phyloP scores from a whole-genome alignment of 2,797 vertebrate genomes.

The Podarcis lilfordi region DNA sequence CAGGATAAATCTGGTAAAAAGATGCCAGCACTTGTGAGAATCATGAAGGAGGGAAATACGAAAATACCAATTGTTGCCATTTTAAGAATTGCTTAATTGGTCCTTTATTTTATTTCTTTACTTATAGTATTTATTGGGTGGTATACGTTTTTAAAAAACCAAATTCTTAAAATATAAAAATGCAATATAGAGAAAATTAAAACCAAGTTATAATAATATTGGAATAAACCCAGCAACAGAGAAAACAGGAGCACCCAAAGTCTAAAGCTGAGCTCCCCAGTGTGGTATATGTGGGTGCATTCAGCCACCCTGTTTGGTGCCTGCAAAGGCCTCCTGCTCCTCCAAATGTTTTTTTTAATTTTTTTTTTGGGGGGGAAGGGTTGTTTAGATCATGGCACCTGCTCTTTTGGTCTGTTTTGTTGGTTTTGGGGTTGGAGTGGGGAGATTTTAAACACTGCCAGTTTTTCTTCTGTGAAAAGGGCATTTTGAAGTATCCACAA shows the following conservation, averaged over 20 bases:
- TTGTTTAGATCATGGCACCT: too few species aligned
- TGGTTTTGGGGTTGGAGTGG: too few species aligned
- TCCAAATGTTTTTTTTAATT: too few species aligned
- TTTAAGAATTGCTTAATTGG: neutral
- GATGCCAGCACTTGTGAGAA: neutral
- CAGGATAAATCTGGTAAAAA: constrained; percentile 77
- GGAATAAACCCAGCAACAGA: neutral
- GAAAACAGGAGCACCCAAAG: neutral
- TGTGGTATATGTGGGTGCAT: too few species aligned
- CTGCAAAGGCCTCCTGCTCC: too few species aligned
- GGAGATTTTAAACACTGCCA: too few species aligned
- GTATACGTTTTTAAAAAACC: neutral
- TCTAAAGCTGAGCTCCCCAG: neutral
- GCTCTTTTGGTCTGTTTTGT: too few species aligned
- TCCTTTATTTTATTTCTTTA: neutral
- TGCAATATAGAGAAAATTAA: neutral
- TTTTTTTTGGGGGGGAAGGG: too few species aligned
- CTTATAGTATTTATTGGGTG: neutral
- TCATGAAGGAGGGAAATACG: neutral
- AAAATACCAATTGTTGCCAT: neutral
- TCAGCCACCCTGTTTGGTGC: too few species aligned
- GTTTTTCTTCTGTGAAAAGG: too few species aligned
- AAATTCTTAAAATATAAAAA: neutral
- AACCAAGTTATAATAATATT: too few species aligned
- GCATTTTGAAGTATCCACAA: too few species aligned